Evolutionary conservation across 2,113 vertebrate species (phyloP), one percentile per base, ranked within the genome.

Genomic region (Actenoides hombroni): DNA sequence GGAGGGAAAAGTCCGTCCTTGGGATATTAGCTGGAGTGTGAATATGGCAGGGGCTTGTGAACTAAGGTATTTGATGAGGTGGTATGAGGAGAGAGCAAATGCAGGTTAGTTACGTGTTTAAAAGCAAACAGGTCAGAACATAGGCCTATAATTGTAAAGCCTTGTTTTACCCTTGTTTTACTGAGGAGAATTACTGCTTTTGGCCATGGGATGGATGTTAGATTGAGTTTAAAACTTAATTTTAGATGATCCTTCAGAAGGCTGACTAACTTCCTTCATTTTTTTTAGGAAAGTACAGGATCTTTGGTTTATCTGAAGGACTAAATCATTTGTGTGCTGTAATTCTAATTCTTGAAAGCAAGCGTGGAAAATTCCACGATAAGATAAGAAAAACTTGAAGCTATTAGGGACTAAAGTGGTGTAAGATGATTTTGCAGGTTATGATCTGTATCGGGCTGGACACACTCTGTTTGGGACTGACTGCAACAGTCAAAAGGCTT

Each of bases 21-120:
- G 1, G 37, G 29, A 3, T 17, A 18, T 16, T 16, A 1, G 28
- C 19, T 10, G 37, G 42, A 40, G 37, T 3, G 23, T 9, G 35
- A 35, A 7, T 9, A 0, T 2, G 1, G 19, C 3, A 11, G 16
- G 26, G 5, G 10, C 10, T 16, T 5, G 10, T 18, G 53, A 2
- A 1, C 54, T 7, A 31, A 46, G n/a, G 18, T 25, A 74, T 31
- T 54, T 18, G 69, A 21, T 1, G 7, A 35, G 37, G 48, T n/a
- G 10, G 4, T 11, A 46, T 20, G 61, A 71, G 39, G 7, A 10
- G 69, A 33, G 31, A 0, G 24, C 13, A 11, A 31, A 2, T 13
- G 7, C 5, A 2, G 14, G 10, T 35, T 31, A 13, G 9, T 8
- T 65, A 51, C 42, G 49, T 54, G 39, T 56, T 60, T 23, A 29